These are phyloP conservation scores for Magallana angulata DNA, from an alignment of 1,140 invertebrate species.

Conservation along the genomic window DNA sequence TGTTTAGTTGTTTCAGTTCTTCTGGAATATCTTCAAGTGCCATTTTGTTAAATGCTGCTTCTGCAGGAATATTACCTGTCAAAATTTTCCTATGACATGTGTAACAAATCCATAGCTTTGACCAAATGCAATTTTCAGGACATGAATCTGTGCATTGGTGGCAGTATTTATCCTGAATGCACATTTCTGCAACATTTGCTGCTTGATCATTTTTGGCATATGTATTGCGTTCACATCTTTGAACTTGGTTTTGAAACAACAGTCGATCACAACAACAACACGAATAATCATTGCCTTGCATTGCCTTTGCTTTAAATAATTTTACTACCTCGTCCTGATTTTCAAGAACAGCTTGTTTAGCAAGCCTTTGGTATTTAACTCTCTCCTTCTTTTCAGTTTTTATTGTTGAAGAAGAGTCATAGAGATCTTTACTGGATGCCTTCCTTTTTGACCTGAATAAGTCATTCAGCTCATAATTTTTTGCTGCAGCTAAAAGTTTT, in stretches of 20 bases:
- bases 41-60: no score
- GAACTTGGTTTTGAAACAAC: slow-evolving; percentile 24
- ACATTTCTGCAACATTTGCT: not conserved
- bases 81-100: slow-evolving; percentile 35
- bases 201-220: not conserved
- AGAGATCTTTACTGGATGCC: not conserved
- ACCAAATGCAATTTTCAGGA: not conserved
- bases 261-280: slow-evolving; percentile 37
- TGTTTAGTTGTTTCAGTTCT: no score
- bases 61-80: no score
- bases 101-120: slow-evolving; percentile 30
- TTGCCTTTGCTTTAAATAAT: not conserved
- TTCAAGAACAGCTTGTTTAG: not conserved
- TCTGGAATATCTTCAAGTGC: slow-evolving; percentile 24
- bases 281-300: not conserved
- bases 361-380: no score
- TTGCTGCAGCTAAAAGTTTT: no score
- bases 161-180: slow-evolving; percentile 29
- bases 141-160: not conserved
- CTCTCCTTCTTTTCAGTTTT: not conserved
- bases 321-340: not conserved
- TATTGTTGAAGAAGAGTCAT: not conserved
- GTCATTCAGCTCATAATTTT: not conserved
- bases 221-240: not conserved
- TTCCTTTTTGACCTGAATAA: not conserved